Base-by-base conservation (phyloP, 2,113 vertebrate species). In the Callocephalon fimbriatum region DNA sequence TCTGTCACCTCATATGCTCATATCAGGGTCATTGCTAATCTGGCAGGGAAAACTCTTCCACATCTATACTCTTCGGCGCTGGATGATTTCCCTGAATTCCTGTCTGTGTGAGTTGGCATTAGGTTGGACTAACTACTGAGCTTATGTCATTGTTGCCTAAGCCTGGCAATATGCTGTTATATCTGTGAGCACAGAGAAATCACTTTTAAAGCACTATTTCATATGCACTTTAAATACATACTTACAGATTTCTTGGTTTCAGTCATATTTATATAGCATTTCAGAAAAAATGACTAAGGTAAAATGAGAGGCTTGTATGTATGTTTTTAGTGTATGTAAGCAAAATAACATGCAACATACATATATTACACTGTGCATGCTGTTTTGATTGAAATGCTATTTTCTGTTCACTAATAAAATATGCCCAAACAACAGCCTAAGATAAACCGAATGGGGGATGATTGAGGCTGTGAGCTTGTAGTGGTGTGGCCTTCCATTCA, bases 1-100 rank as follows among this genome's bases (percentile, higher is more conserved):
- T 94, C 62, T 91, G 44, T 94, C 88, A 93, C 54, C 86, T 92
- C 59, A 44, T 91, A 35, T 75, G 53, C 62, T 93, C 62, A 7
- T 91, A 62, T 90, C 80, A 73, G 51, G 80, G 62, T 85, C 62
- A 76, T 53, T 91, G 81, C 53, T 93, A 48, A 91, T 95, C 89
- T 93, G 94, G 80, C 94, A 95, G 84, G 87, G 81, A 93, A 94
- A 96, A 96, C 67, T 95, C 84, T 91, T 93, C 61, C 61, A 75
- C 61, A 72, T 94, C 81, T 85, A 53, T 91, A 56, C 68, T 93
- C 19, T 65, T 78, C 87, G 61, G 44, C 47, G 27, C 65, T 97
- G 90, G 70, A 92, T 79, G 82, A 40, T 76, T 92, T 88, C 94
- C 92, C 85, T 90, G 81, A 88, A 83, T 93, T 92, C 71, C 40